These are phyloP conservation scores for Pipistrellus nathusii DNA, from an alignment of 2,797 vertebrate genomes.

Conservation along the genomic window DNA sequence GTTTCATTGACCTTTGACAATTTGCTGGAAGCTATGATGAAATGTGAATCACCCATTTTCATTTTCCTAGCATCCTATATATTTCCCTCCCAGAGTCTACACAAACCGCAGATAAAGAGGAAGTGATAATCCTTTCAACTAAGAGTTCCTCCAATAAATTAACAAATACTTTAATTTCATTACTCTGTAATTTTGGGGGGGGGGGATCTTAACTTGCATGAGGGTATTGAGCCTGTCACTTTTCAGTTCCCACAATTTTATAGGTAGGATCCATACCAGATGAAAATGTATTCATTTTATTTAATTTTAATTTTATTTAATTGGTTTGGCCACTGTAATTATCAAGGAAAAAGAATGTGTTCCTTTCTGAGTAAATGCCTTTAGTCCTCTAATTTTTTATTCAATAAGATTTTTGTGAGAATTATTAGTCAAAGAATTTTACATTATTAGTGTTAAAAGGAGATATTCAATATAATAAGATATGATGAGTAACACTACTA, in stretches of 20 bases:
- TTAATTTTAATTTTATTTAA: conserved; percentile 14
- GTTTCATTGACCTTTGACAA: conserved; percentile 1
- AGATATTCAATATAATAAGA: conserved; percentile 57
- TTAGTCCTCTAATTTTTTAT: not conserved
- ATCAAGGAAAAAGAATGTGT: conserved; percentile 28
- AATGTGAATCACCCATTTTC: not conserved
- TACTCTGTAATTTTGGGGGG: not conserved
- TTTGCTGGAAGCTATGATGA: not conserved
- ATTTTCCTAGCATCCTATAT: not conserved
- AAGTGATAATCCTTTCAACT: not conserved
- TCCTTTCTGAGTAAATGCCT: not conserved
- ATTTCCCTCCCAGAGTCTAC: not conserved
- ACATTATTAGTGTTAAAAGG: conserved; percentile 50
- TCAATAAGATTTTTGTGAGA: not conserved
- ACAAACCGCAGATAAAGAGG: not conserved
- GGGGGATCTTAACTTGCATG: not conserved
- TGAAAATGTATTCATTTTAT: not conserved
- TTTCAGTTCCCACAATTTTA: not conserved
- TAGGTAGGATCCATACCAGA: not conserved
- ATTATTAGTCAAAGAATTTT: not conserved
- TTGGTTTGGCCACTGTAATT: conserved; percentile 7
- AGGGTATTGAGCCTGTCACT: not conserved
- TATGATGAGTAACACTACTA: conserved; percentile 63
- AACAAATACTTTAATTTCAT: not conserved
- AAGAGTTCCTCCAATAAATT: not conserved